Conservation (phyloP, 1,140 invertebrate species). For the Aphaenogaster ashmeadi region DNA sequence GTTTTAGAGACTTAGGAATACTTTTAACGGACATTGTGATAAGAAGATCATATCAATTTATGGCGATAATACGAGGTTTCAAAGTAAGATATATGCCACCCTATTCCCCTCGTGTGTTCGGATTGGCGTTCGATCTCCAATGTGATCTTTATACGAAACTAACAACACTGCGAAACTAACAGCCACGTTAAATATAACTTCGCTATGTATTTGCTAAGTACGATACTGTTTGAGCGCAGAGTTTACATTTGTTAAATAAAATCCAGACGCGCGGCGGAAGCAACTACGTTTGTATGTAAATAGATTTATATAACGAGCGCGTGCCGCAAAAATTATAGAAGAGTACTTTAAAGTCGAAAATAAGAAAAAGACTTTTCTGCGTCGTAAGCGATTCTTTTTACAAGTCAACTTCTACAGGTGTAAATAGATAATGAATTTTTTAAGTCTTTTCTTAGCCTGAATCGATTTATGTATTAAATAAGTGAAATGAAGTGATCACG, state of each 20-base stretch:
- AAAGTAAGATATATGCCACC: background rate
- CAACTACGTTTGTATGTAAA: slow-evolving; percentile 38
- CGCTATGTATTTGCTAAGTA: slow-evolving; percentile 27
- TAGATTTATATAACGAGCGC: background rate
- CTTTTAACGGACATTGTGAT: slow-evolving; percentile 41
- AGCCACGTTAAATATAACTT: slow-evolving; percentile 56
- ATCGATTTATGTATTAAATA: slow-evolving; percentile 11
- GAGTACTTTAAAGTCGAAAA: background rate
- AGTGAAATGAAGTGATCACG: background rate
- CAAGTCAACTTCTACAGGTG: background rate
- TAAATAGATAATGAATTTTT: background rate
- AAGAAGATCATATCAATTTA: slow-evolving; percentile 27
- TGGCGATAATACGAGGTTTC: background rate
- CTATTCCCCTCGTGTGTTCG: background rate
- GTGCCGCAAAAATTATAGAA: background rate
- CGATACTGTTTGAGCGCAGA: slow-evolving; percentile 21
- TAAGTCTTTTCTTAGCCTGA: background rate
- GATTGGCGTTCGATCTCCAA: background rate
- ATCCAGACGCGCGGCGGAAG: slow-evolving; percentile 1
- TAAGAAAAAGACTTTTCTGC: background rate
- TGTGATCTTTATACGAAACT: slow-evolving; percentile 32
- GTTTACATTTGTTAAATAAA: slow-evolving; percentile 45
- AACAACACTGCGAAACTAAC: slow-evolving; percentile 24
- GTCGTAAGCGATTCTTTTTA: slow-evolving; percentile 9
- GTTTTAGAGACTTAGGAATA: slow-evolving; percentile 4